Base-by-base conservation (phyloP, 2,888 invertebrate genomes). In the Cataglyphis livida region DNA sequence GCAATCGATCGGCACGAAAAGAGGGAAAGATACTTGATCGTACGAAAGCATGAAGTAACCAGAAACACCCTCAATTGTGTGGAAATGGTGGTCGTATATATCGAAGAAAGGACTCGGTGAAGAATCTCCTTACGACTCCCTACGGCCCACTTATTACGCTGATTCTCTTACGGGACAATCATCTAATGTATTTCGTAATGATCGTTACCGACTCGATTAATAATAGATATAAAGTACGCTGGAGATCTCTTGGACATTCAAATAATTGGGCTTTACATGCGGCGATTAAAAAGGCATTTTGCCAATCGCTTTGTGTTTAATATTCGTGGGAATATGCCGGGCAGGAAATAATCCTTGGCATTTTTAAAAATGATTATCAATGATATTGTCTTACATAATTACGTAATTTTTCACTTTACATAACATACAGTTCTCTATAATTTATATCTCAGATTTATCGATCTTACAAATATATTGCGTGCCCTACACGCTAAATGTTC, bases 21-120 rank as follows among this genome's bases (percentile, higher is more conserved):
- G 7, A 51, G 54, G 35, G 21, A 54, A 62, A 73, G 41, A 66
- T 65, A 76, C 64, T 51, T 65, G 57, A 25, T 21, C 25, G 38
- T 28, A 15, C 15, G 54, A 28, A 25, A 41, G 32, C 71, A 28
- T 9, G n/a, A 1, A 28, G 12, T 28, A 54, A 76, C 3, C 28
- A 38, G 44, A 61, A 79, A 12, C 90, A 92, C 92, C 92, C 91
- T 91, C 88, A 84, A 86, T 82, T 86, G 89, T 89, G 90, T 90
- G 84, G 88, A 91, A 89, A 92, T 91, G 91, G 92, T 88, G 91
- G 91, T 94, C 94, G 92, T 94, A 93, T 93, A 94, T 94, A 94
- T 93, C 91, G 89, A 90, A 92, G 90, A 90, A 91, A 90, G 91
- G 88, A 90, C 87, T 86, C 81, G 83, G 84, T 85, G 88, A 88